Evolutionary conservation across 2,888 invertebrate genomes (phyloP).

Genomic region (Xanthorhoe designata): DNA sequence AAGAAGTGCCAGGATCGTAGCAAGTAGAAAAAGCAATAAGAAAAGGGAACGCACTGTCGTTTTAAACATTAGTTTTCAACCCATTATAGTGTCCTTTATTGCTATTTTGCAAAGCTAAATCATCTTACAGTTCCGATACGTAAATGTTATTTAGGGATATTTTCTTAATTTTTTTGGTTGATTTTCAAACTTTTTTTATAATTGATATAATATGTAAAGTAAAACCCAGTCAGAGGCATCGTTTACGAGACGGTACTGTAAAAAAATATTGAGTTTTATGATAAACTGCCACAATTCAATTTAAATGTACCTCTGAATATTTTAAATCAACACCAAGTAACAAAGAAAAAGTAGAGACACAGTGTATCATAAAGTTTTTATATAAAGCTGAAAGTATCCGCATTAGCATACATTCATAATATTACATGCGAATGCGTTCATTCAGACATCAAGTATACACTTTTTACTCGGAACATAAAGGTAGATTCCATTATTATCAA

Average conservation of each 20-base stretch:
- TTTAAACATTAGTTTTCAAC: too few species aligned
- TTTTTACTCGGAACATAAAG: constrained; percentile 6
- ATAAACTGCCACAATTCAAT: background rate
- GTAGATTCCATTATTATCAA: background rate
- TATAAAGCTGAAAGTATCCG: constrained; percentile 13
- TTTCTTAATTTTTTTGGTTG: too few species aligned
- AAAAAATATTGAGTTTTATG: background rate
- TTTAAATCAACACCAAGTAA: background rate
- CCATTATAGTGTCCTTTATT: too few species aligned
- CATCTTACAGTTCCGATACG: too few species aligned
- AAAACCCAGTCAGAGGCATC: too few species aligned
- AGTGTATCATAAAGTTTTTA: constrained; percentile 13
- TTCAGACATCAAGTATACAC: constrained; percentile 3
- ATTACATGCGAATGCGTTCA: constrained; percentile 8
- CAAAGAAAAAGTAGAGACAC: background rate
- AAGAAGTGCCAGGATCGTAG: too few species aligned
- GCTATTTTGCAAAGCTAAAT: too few species aligned
- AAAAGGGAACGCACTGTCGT: too few species aligned
- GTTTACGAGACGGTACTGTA: background rate
- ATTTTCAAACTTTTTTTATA: too few species aligned
- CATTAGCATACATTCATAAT: constrained; percentile 10
- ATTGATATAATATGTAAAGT: too few species aligned
- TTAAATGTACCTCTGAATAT: background rate
- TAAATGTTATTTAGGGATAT: too few species aligned
- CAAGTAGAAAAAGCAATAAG: too few species aligned